These are phyloP conservation scores for Sarcophaga carnaria DNA, from an alignment of 2,888 invertebrate species.

Conservation along the genomic window DNA sequence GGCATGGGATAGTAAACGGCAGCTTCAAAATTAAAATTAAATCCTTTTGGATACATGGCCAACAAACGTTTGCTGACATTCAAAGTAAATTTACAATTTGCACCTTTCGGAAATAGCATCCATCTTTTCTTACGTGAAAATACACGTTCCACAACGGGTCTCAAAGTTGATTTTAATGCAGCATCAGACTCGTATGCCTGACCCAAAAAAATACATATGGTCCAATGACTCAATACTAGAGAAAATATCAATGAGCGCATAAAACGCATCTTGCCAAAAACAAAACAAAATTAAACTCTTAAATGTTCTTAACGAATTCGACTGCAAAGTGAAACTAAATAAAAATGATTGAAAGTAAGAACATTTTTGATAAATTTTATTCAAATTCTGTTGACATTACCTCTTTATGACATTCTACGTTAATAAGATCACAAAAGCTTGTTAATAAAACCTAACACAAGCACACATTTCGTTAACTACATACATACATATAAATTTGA, in stretches of 20 bases:
- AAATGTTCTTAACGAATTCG: slow-evolving; percentile 37
- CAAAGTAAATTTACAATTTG: slow-evolving; percentile 77
- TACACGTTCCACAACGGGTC: slow-evolving; percentile 73
- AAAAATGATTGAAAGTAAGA: slow-evolving; percentile 10
- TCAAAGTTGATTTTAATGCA: slow-evolving; percentile 67
- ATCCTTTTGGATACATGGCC: slow-evolving; percentile 74
- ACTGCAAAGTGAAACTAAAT: slow-evolving; percentile 32
- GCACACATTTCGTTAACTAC: background rate
- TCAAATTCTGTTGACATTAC: slow-evolving; percentile 43
- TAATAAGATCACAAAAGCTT: slow-evolving; percentile 42
- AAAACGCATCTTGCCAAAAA: slow-evolving; percentile 18
- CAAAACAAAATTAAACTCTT: background rate
- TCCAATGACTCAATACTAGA: background rate
- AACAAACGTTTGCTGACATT: slow-evolving; percentile 75
- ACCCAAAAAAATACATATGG: background rate
- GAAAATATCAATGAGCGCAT: background rate
- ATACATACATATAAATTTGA: background rate
- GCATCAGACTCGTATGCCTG: background rate
- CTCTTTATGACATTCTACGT: slow-evolving; percentile 33
- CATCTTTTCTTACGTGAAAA: slow-evolving; percentile 78
- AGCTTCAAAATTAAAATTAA: slow-evolving; percentile 74
- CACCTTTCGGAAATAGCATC: slow-evolving; percentile 77
- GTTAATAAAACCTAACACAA: slow-evolving; percentile 37
- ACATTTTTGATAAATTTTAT: background rate
- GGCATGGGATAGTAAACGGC: slow-evolving; percentile 78